A percentile compares a stretch with the other conserved stretches of the same genome.
Conservation (phyloP, 2,797 vertebrate genomes). For the Scyliorhinus canicula region DNA sequence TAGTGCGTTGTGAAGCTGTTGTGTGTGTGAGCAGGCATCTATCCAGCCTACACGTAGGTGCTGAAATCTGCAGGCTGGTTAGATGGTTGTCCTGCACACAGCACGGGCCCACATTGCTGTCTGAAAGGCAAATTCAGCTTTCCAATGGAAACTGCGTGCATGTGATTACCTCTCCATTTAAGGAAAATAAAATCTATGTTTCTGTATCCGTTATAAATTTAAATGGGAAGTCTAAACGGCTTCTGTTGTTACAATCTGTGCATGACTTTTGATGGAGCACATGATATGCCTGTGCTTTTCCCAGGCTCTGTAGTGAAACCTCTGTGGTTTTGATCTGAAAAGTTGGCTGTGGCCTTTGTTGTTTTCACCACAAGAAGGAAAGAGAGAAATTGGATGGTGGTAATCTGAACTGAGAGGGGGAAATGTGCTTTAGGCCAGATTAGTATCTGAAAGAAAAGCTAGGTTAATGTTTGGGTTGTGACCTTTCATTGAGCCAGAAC, state of each 20-base stretch:
- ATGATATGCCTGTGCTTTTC: background rate
- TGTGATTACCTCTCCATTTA: background rate
- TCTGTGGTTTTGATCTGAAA: background rate
- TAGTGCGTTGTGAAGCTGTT: conserved; percentile 45
- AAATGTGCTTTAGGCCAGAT: background rate
- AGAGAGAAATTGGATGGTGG: background rate
- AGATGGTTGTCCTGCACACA: conserved; percentile 89
- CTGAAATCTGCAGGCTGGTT: conserved; percentile 95
- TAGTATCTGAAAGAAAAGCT: background rate
- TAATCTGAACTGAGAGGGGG: background rate
- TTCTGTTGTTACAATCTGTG: background rate
- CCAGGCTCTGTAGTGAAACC: background rate
- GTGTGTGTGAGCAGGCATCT: conserved; percentile 80
- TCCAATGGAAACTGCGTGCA: too few relatives aligned
- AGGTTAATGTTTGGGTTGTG: background rate
- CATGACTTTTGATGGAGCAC: background rate
- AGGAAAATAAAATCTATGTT: background rate
- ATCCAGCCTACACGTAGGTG: conserved; percentile 93
- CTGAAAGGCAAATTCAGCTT: background rate
- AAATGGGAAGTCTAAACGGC: background rate
- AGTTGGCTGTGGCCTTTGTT: background rate
- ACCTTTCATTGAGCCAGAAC: background rate
- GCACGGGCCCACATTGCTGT: conserved; percentile 46
- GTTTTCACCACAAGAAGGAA: background rate
- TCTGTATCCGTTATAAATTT: background rate